phyloP scores from a whole-genome alignment of 1,140 invertebrate genomes.

The Heliconius hewitsoni region DNA sequence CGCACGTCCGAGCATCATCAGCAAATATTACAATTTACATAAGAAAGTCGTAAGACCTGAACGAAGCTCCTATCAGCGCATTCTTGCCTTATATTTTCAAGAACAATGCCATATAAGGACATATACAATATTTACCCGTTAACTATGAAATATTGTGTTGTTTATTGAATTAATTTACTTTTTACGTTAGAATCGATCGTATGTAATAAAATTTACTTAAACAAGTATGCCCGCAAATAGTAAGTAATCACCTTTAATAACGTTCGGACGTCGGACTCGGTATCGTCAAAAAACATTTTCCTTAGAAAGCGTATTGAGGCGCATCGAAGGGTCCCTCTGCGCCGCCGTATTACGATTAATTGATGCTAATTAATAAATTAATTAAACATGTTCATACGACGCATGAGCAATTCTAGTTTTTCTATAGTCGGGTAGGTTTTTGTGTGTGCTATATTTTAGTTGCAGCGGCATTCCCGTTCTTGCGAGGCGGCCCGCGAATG shows the following conservation, averaged over 20 bases:
- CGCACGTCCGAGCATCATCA: conserved; percentile 50
- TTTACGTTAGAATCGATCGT: conserved; percentile 30
- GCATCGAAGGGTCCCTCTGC: conserved; percentile 49
- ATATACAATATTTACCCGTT: conserved; percentile 29
- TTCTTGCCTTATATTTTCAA: conserved; percentile 42
- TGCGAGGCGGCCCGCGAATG: conserved; percentile 38
- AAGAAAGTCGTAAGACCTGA: conserved; percentile 42
- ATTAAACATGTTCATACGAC: conserved; percentile 73
- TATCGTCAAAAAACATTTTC: conserved; percentile 55
- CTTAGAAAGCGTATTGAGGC: conserved; percentile 60
- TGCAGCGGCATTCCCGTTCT: conserved; percentile 53
- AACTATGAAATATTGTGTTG: conserved; percentile 41
- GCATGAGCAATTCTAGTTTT: conserved; percentile 64
- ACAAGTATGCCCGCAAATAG: conserved; percentile 48
- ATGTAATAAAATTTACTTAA: conserved; percentile 45
- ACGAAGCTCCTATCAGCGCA: conserved; percentile 17
- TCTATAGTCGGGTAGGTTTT: conserved; percentile 56
- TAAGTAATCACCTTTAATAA: conserved; percentile 49
- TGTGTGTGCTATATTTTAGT: conserved; percentile 62
- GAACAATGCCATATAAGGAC: conserved; percentile 41
- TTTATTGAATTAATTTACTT: conserved; percentile 27
- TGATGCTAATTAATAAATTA: conserved; percentile 78
- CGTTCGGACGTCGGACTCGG: conserved; percentile 50
- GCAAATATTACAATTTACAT: conserved; percentile 61
- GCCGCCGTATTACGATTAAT: conserved; percentile 67